Percentiles rank a stretch among this genome's conserved stretches.
Evolutionary conservation across 2,797 vertebrate species (phyloP).

Genomic region (Sorex maritimensis): DNA sequence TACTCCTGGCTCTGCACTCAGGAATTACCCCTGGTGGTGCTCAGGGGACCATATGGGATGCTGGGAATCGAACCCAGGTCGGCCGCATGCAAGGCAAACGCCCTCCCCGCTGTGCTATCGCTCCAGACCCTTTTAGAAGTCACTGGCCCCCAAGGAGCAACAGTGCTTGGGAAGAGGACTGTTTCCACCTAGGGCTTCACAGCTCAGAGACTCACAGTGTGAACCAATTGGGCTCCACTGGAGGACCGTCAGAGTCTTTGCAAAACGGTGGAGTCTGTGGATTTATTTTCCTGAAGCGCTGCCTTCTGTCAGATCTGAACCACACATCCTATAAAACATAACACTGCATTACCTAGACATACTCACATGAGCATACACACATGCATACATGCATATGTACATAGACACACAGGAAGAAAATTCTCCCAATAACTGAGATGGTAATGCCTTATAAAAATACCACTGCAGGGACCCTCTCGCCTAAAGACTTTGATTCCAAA

Average conservation of each 20-base stretch:
- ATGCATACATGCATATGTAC: rapidly evolving
- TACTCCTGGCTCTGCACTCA: no score
- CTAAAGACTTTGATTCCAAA: no score
- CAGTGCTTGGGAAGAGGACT: background rate
- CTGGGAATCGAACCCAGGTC: no score
- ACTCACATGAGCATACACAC: rapidly evolving
- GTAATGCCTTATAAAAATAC: no score
- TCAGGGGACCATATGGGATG: no score
- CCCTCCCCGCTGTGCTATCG: no score
- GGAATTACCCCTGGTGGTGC: no score
- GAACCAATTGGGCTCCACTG: no score
- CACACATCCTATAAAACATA: background rate
- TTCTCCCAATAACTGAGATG: background rate
- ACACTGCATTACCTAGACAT: background rate
- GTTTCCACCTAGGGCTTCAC: background rate
- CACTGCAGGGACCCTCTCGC: no score
- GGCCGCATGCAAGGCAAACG: no score
- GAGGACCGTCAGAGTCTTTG: background rate
- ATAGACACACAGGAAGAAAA: background rate
- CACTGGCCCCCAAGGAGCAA: background rate
- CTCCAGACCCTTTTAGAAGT: background rate
- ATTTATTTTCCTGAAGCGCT: background rate
- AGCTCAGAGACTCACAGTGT: background rate
- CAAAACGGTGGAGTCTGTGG: background rate
- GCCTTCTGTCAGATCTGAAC: background rate